Percentiles rank a stretch among this genome's conserved stretches.
Conservation (phyloP, 1,140 invertebrate genomes). For the Bombus difficillimus region DNA sequence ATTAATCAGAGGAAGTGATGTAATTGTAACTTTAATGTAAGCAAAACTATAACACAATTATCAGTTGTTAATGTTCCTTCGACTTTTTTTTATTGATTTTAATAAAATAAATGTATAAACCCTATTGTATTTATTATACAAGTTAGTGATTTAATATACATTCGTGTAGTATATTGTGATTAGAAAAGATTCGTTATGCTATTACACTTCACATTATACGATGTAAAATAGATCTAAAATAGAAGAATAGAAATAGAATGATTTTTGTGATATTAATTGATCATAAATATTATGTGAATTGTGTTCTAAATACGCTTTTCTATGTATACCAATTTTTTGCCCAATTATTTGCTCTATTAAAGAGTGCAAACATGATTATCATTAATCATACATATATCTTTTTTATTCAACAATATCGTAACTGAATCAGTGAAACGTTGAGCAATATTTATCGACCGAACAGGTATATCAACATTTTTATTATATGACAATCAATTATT, state of each 20-base stretch:
- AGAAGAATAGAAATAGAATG: too few relatives aligned
- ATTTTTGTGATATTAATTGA: not conserved
- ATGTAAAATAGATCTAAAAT: too few relatives aligned
- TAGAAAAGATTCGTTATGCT: too few relatives aligned
- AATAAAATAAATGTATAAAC: not conserved
- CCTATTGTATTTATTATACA: not conserved
- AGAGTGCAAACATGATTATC: not conserved
- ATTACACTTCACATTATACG: too few relatives aligned
- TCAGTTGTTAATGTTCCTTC: not conserved
- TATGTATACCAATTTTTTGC: not conserved
- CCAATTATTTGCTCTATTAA: not conserved
- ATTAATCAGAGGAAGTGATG: not conserved
- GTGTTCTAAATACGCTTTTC: not conserved
- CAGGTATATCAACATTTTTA: not conserved
- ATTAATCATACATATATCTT: not conserved
- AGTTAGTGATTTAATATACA: too few relatives aligned
- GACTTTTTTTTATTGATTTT: not conserved
- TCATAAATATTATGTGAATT: not conserved
- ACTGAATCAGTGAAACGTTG: not conserved
- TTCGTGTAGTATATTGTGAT: too few relatives aligned
- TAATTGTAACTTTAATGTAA: not conserved
- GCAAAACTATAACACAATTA: not conserved
- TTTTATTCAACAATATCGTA: not conserved
- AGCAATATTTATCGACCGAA: too few relatives aligned
- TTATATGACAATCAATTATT: not conserved